Base-by-base conservation (phyloP, 2,113 vertebrate species). In the Porphyrio hochstetteri region DNA sequence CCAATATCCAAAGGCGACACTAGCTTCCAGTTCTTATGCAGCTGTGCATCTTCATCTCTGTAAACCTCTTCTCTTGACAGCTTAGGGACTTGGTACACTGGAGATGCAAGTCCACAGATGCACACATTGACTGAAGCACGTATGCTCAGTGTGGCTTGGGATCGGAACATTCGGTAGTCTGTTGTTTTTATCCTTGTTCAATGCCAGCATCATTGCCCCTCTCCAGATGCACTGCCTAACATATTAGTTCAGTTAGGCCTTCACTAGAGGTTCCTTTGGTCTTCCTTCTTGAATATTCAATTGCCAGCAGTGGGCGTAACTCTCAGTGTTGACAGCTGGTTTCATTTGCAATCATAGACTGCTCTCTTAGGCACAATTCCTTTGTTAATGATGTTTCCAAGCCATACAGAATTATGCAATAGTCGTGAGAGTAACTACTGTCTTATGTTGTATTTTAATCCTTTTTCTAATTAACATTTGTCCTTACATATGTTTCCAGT, bases 221-320 rank as follows among this genome's bases (percentile, higher is more conserved):
- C 46, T 52, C 67, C 52, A 53, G 57, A 76, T 70, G 71, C 36
- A 16, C 53, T 63, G 29, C 38, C 65, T 85, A 50, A 56, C 11
- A 31, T 36, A 44, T 2, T 50, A 29, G 67, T 92, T 82, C 53
- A n/a, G 68, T 71, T 53, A 77, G 56, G 44, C 71, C 18, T 23
- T 79, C 16, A 13, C 44, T 84, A 44, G 70, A 76, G 74, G 29
- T 81, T 94, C 87, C 35, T 57, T 83, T 90, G 60, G 25, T 82
- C 25, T 57, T 42, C 36, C 33, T 31, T 75, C 27, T 18, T 68
- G 77, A 78, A 31, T 96, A 76, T 76, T 61, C 44, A 60, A 0
- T 81, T 94, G 57, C 16, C 74, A 91, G 82, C 92, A 83, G 60
- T 88, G 88, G 92, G 76, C 70, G 90, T 90, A 83, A 79, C 77